Conservation (phyloP, 1,140 invertebrate genomes). For the Aricia agestis region DNA sequence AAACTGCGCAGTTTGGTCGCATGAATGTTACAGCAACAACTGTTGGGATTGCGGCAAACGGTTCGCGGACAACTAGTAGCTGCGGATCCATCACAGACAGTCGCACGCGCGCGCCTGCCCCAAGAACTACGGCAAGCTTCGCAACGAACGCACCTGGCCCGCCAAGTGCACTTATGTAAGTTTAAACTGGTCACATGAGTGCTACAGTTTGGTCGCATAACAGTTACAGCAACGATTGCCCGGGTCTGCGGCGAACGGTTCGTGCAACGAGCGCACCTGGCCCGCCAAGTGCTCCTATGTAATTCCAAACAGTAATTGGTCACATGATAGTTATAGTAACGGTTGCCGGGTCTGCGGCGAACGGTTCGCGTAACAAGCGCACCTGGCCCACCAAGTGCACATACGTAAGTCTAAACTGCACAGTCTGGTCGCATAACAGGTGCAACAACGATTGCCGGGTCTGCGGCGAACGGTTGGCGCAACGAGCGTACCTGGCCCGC, state of each 20-base stretch:
- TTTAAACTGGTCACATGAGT: no score
- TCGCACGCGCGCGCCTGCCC: slow-evolving; percentile 43
- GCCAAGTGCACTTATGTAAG: slow-evolving; percentile 43
- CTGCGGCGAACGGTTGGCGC: slow-evolving; percentile 48
- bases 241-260: slow-evolving; percentile 50
- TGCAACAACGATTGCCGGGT: slow-evolving; percentile 49
- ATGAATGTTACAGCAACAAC: slow-evolving; percentile 34
- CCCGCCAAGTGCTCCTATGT: slow-evolving; percentile 47
- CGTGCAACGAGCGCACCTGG: slow-evolving; percentile 35
- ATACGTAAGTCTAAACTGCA: slow-evolving; percentile 37
- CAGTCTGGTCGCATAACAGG: neutral
- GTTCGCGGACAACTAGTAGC: slow-evolving; percentile 41
- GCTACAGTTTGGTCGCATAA: neutral
- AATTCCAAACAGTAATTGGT: slow-evolving; percentile 13
- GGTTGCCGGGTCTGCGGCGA: slow-evolving; percentile 59
- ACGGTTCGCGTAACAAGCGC: slow-evolving; percentile 33
- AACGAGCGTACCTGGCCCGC: slow-evolving; percentile 34
- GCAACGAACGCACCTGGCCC: slow-evolving; percentile 38
- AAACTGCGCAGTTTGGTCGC: no score
- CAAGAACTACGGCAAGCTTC: slow-evolving; percentile 45
- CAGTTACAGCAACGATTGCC: slow-evolving; percentile 41
- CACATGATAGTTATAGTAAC: slow-evolving; percentile 28
- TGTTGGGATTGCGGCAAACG: slow-evolving; percentile 50
- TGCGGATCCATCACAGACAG: slow-evolving; percentile 43
- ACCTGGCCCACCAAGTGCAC: slow-evolving; percentile 45